Base-by-base conservation (phyloP, 2,797 vertebrate species). In the Masticophis lateralis region DNA sequence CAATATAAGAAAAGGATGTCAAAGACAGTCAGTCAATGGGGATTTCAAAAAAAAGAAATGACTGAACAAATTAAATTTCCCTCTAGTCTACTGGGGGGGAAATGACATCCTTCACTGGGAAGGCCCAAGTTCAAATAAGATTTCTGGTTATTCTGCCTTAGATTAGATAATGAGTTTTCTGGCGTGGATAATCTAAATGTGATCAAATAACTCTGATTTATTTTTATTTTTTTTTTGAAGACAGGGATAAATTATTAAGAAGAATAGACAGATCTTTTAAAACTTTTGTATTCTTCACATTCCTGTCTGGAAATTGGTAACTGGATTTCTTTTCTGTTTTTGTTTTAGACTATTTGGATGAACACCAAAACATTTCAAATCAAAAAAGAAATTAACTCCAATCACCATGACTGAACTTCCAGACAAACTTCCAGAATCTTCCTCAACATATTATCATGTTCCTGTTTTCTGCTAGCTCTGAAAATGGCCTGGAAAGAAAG, bases 1-100 rank as follows among this genome's bases (percentile, higher is more conserved):
- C 5, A 27, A 74, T 2, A 2, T 74, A 53, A 27, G 2, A 53
- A 90, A 1, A 0, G 53, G 88, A 11, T 18, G 0, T 60, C 83
- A 2, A 57, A 66, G 89, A 32, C 1, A 87, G 60, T 0, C 47
- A 47, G 92, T 89, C 61, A 92, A 27, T 14, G 14, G 89, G 79
- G 11, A 92, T 83, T 83, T 83, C 10, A 22, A 47, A 57, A 47
- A 47, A 43, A 57, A 37, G 55, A 88, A 55, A 47, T 87, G 93
- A 69, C 37, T 43, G 88, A 96, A 92, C 28, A 90, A 16, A 53
- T 93, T 59, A 92, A 92, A 93, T 95, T 86, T 60, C 59, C 91
- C 66, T 92, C 14, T 55, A 91, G 22, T 56, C 87, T 89, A 90
- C 91, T 4, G 22, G 47, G 60, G 22, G 0, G 88, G 93, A 86